phyloP scores from a whole-genome alignment of 2,797 vertebrate genomes.

The Epinephelus coioides region DNA sequence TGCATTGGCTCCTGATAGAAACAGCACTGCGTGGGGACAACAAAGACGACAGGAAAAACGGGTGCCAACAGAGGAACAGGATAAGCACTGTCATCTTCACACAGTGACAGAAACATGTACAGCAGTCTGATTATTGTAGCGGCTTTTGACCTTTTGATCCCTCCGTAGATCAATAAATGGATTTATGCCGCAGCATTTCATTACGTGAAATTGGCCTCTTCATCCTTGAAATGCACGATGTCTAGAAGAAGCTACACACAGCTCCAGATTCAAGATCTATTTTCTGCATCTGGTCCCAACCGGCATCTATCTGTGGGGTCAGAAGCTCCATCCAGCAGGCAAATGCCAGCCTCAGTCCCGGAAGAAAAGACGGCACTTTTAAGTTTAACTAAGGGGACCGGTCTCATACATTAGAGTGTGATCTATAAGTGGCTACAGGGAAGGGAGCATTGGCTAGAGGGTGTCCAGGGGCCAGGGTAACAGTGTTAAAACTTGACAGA shows the following conservation, averaged over 20 bases:
- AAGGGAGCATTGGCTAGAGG: slow-evolving; percentile 31
- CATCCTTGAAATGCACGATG: background rate
- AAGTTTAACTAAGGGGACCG: slow-evolving; percentile 20
- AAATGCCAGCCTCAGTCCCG: slow-evolving; percentile 21
- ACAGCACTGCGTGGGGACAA: slow-evolving; percentile 5
- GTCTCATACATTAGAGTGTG: slow-evolving; percentile 26
- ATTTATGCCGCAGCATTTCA: slow-evolving; percentile 30
- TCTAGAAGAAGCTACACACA: background rate
- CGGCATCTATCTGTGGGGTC: slow-evolving; percentile 21
- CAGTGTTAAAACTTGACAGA: slow-evolving; percentile 56
- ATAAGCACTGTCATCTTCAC: slow-evolving; percentile 10
- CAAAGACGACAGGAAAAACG: background rate
- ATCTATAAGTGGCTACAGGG: slow-evolving; percentile 32
- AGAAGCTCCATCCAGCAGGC: slow-evolving; percentile 7
- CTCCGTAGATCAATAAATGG: slow-evolving; percentile 27
- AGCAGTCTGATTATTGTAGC: slow-evolving; percentile 15
- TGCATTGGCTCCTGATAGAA: slow-evolving; percentile 56
- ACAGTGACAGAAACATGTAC: slow-evolving; percentile 6
- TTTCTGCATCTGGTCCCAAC: slow-evolving; percentile 16
- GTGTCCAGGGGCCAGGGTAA: slow-evolving; percentile 47
- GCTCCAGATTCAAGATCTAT: slow-evolving; percentile 19
- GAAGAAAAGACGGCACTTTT: slow-evolving; percentile 9
- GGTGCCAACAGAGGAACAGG: slow-evolving; percentile 1
- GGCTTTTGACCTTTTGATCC: slow-evolving; percentile 43
- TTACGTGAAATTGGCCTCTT: slow-evolving; percentile 2